Conservation (phyloP, 2,113 vertebrate genomes). For the Chiloscyllium plagiosum region DNA sequence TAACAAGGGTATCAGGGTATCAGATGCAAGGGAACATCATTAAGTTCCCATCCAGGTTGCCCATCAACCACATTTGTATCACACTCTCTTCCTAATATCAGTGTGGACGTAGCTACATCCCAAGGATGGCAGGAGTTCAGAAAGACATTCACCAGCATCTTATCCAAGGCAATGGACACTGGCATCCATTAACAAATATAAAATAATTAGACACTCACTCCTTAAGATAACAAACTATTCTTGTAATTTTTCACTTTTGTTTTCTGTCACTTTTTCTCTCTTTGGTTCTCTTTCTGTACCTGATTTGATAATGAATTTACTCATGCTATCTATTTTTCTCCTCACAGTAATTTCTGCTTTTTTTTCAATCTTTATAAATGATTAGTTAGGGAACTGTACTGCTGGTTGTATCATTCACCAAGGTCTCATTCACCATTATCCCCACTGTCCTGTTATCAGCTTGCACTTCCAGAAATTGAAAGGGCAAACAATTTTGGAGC, state of each 20-base stretch:
- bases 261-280: not conserved
- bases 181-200: too few species aligned
- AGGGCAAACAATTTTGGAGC: not conserved
- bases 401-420: not conserved
- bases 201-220: not conserved
- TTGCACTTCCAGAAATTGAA: not conserved
- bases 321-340: not conserved
- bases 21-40: too few species aligned
- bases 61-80: too few species aligned
- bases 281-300: too few species aligned
- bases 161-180: too few species aligned
- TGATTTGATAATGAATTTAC: not conserved
- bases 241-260: not conserved
- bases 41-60: too few species aligned
- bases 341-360: not conserved
- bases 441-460: not conserved
- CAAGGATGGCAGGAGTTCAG: too few species aligned
- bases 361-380: not conserved
- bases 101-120: too few species aligned
- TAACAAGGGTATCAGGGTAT: too few species aligned
- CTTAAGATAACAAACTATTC: not conserved
- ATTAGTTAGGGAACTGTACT: not conserved
- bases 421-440: not conserved
- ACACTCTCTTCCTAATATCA: too few species aligned
- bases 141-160: too few species aligned